These are phyloP conservation scores for Hippocampus comes DNA, from an alignment of 2,113 vertebrate genomes.

Conservation along the genomic window DNA sequence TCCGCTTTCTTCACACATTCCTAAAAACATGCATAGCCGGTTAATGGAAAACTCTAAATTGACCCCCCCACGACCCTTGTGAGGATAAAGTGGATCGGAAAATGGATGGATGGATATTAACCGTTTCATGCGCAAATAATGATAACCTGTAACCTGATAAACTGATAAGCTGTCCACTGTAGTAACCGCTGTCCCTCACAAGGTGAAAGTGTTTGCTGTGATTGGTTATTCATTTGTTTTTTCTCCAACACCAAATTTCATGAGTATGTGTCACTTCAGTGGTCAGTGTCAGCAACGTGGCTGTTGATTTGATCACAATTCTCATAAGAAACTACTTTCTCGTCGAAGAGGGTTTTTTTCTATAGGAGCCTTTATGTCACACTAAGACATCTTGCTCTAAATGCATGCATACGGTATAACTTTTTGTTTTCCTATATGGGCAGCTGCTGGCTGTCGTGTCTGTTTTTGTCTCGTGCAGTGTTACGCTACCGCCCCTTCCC, in stretches of 20 bases:
- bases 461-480: background rate
- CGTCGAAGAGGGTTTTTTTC: background rate
- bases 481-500: background rate
- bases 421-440: background rate
- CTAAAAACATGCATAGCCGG: too few relatives aligned
- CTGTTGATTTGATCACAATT: background rate
- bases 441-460: background rate
- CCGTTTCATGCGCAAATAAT: too few relatives aligned
- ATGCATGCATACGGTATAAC: background rate
- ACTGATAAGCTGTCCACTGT: too few relatives aligned
- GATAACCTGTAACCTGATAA: too few relatives aligned
- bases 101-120: too few relatives aligned
- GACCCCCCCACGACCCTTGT: too few relatives aligned
- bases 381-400: background rate
- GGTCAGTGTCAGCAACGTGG: background rate
- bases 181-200: too few relatives aligned
- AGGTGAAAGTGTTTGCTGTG: background rate
- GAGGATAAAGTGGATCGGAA: too few relatives aligned
- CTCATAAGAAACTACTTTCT: background rate
- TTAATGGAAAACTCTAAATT: too few relatives aligned
- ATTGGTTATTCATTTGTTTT: too few relatives aligned
- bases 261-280: background rate
- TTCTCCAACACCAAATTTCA: background rate
- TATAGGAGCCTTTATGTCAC: background rate
- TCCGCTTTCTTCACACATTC: too few relatives aligned